phyloP scores from a whole-genome alignment of 2,113 vertebrate species.

The Gobio gobio region DNA sequence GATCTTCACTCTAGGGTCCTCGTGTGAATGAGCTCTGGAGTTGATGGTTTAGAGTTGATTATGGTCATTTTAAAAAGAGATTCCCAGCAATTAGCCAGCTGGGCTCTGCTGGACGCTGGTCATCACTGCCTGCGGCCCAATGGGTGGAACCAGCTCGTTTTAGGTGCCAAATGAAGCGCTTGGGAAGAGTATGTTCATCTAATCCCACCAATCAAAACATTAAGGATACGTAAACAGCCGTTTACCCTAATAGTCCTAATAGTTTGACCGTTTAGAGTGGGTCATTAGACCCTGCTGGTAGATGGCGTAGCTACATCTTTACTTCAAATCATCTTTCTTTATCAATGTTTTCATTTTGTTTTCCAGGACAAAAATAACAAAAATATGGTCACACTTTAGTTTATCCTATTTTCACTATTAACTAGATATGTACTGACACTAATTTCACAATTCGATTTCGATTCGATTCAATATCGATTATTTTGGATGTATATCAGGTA shows the following conservation, averaged over 20 bases:
- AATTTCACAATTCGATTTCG: no score
- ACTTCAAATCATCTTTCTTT: no score
- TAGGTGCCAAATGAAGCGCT: slow-evolving; percentile 22
- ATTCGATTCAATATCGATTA: no score
- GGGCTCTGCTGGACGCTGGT: neutral
- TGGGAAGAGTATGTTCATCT: neutral
- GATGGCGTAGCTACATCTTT: neutral
- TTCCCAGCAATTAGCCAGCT: slow-evolving; percentile 29
- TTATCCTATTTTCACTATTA: no score
- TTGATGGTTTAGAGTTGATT: slow-evolving; percentile 15
- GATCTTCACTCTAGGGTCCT: neutral
- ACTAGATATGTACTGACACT: no score
- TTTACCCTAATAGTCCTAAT: neutral
- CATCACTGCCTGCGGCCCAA: neutral
- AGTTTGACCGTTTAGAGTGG: neutral
- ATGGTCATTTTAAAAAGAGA: slow-evolving; percentile 5
- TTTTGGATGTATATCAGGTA: no score
- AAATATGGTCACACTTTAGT: neutral
- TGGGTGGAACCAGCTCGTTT: neutral
- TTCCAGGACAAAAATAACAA: neutral
- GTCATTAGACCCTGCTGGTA: neutral
- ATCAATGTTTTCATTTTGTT: neutral
- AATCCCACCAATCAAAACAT: slow-evolving; percentile 36
- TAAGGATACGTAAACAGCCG: neutral
- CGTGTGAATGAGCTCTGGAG: neutral